Conservation (phyloP, 2,888 invertebrate species). For the Onchidella celtica region DNA sequence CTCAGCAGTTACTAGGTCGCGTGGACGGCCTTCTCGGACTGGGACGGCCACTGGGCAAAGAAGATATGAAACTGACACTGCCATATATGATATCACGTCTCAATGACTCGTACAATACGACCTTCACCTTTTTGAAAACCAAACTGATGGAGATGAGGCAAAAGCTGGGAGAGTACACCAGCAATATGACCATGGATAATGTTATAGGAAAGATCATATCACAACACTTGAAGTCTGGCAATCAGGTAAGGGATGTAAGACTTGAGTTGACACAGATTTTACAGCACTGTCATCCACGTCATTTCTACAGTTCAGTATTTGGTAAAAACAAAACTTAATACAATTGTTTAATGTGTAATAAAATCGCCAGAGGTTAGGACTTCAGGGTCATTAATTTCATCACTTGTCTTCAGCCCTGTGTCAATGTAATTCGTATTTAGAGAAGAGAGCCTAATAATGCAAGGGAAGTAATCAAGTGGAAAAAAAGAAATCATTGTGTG, state of each 20-base stretch:
- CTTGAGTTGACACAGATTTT: too few relatives aligned
- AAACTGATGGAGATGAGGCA: conserved; percentile 67
- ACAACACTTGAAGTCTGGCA: conserved; percentile 54
- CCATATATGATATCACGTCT: conserved; percentile 70
- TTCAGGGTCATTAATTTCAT: too few relatives aligned
- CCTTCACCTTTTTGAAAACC: conserved; percentile 69
- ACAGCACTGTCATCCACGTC: too few relatives aligned
- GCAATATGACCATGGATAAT: conserved; percentile 63
- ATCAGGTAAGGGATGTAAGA: conserved; percentile 34
- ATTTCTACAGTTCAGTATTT: too few relatives aligned
- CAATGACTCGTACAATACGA: conserved; percentile 70
- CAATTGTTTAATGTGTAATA: not conserved
- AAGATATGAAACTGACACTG: conserved; percentile 68
- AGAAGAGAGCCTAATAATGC: too few relatives aligned
- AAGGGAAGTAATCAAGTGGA: too few relatives aligned
- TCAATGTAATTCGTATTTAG: too few relatives aligned
- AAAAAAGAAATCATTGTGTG: too few relatives aligned
- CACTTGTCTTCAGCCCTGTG: too few relatives aligned
- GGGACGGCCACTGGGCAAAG: conserved; percentile 56
- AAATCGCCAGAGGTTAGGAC: too few relatives aligned
- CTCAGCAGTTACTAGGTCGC: conserved; percentile 46
- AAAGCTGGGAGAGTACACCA: conserved; percentile 62
- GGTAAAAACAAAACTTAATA: not conserved
- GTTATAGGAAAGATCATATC: conserved; percentile 68
- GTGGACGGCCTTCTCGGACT: conserved; percentile 31